Percentiles rank a stretch among this genome's conserved stretches.
Conservation (phyloP, 1,140 invertebrate species). For the Drosophila chauvacae region DNA sequence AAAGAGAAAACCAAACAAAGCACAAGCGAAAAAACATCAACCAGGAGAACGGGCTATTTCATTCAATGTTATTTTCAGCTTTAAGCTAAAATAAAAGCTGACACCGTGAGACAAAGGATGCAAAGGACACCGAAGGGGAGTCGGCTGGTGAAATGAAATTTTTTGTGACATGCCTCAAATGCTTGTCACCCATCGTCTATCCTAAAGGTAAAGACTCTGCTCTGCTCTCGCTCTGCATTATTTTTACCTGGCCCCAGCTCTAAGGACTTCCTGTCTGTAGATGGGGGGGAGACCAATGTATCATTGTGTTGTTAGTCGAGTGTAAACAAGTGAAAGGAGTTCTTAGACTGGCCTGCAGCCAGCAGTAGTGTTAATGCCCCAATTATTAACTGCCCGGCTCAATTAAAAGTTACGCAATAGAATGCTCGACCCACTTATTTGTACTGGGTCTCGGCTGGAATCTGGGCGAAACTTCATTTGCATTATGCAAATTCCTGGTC, state of each 20-base stretch:
- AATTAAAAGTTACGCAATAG: slow-evolving; percentile 60
- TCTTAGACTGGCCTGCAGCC: not conserved
- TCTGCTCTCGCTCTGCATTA: not conserved
- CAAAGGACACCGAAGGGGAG: slow-evolving; percentile 8
- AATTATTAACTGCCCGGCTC: slow-evolving; percentile 48
- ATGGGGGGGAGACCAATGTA: not conserved
- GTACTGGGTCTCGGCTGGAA: slow-evolving; percentile 13
- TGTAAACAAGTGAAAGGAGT: slow-evolving; percentile 44
- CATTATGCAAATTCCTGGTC: slow-evolving; percentile 69
- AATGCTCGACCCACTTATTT: slow-evolving; percentile 44
- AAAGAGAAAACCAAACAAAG: slow-evolving; percentile 45
- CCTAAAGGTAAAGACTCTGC: slow-evolving; percentile 12
- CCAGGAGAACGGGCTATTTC: slow-evolving; percentile 66
- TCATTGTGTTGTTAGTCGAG: slow-evolving; percentile 17
- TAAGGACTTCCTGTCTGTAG: slow-evolving; percentile 2
- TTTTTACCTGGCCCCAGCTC: slow-evolving; percentile 13
- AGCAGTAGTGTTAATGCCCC: slow-evolving; percentile 24
- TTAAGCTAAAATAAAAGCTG: slow-evolving; percentile 73
- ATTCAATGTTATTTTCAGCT: slow-evolving; percentile 79
- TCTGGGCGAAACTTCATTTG: slow-evolving; percentile 42
- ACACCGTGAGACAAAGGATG: slow-evolving; percentile 47
- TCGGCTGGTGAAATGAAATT: slow-evolving; percentile 65
- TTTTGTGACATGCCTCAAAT: slow-evolving; percentile 73
- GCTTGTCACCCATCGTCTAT: slow-evolving; percentile 54
- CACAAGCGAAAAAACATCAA: slow-evolving; percentile 49